Evolutionary conservation across 2,888 invertebrate genomes (phyloP), one percentile per base, ranked within the genome.

Genomic region (Portevinia maculata): DNA sequence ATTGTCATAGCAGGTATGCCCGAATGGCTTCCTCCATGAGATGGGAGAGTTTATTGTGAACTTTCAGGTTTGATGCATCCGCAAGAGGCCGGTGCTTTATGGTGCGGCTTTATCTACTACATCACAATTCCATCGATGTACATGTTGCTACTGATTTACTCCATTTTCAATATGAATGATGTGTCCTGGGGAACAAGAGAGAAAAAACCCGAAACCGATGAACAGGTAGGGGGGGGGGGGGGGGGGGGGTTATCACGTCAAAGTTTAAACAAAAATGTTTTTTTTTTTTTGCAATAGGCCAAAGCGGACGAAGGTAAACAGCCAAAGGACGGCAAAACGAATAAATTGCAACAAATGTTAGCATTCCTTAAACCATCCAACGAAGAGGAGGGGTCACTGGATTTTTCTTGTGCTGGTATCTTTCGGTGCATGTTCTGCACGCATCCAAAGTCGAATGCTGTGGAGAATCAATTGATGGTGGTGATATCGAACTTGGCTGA

Each of bases 111-210:
- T 75, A 93, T 98, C 41, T 98, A 98, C 89, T 96, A 96, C 89
- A 94, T 98, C 52, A 96, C 97, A 5, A 97, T 98, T 62, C 98
- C 98, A 0, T 96, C 97, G 85, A 98, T 98, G 95, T 98, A 98
- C 90, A 94, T 98, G 93, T 91, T 98, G 88, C 92, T 98, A 64
- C 95, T 98, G 85, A 95, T 98, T 69, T 98, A 97, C 89, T 97
- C 98, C 0, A 92, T 98, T 24, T 97, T 97, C 89, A 98, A 98
- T 89, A 93, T 98, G 91, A 97, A 98, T 89, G 96, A 97, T 87
- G 96, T 98, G 3, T 94, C 96, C 1, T 98, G 98, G 98, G 98
- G 98, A 4, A 98, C 98, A 0, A 92, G 98, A 78, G 98, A 98
- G 89, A 94, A 93, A 53, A 92, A 92, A 0, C 90, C 87, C 11